Base-by-base conservation (phyloP, 2,113 vertebrate genomes). In the Chascanopsetta lugubris region DNA sequence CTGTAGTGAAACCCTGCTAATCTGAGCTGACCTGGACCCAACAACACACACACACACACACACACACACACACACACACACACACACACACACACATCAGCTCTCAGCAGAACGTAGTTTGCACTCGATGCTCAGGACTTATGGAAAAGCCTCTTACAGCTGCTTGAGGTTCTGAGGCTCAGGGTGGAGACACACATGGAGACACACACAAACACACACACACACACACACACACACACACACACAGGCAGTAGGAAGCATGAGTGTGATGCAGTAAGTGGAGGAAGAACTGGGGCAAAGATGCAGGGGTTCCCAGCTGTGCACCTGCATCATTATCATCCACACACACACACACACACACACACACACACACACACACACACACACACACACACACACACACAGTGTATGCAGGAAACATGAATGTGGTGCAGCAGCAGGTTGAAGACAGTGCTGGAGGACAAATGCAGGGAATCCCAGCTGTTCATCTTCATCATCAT, bases 101-200 rank as follows among this genome's bases (percentile, higher is more conserved):
- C 30, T 32, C 30, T 32, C 4, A 5, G 30, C 30, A 10, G 30
- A 2, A 3, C 46, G 67, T 51, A 22, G 65, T 81, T 61, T 74
- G 82, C 76, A 54, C 75, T 50, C 57, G 61, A 64, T 74, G 71
- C 77, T 13, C 61, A 0, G 53, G 82, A 75, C 60, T 89, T 86
- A 86, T 24, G 81, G 72, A 86, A 43, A 89, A 89, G 85, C 86
- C 75, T 89, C 85, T 90, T 87, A 91, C n/a, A 10, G 30, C n/a
- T 32, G 30, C 30, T 32, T 6, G 62, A 58, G 62, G 60, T 51
- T 61, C 26, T 18, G 21, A 0, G 51, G 53, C 43, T 57, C 46
- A 18, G 24, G 61, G 17, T 17, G 30, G 30, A 5, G 5, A 10
- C 38, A 15, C 12, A 38, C 32, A 13, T 21, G 7, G 34, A 7